phyloP scores from a whole-genome alignment of 2,888 invertebrate species.

The Papilio elwesi region DNA sequence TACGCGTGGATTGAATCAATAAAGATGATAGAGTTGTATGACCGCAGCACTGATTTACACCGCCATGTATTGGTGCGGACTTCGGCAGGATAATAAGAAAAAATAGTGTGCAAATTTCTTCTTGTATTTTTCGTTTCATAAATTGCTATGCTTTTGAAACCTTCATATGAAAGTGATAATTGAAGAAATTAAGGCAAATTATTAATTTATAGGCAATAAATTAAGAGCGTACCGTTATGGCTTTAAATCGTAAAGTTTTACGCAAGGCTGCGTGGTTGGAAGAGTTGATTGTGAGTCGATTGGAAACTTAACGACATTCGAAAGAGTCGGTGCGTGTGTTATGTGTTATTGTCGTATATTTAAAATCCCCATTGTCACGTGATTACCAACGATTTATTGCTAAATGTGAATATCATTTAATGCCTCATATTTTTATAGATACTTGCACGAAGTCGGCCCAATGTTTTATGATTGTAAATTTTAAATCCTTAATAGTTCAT shows the following conservation, averaged over 20 bases:
- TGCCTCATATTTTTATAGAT: neutral
- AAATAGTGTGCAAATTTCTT: neutral
- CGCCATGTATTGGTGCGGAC: too few species aligned
- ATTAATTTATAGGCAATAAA: slow-evolving; percentile 27
- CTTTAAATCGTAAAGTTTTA: slow-evolving; percentile 30
- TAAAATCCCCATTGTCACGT: slow-evolving; percentile 20
- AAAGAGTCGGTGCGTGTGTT: slow-evolving; percentile 9
- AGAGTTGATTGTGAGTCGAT: slow-evolving; percentile 19
- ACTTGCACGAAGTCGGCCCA: neutral
- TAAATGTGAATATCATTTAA: neutral
- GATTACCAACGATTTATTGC: slow-evolving; percentile 2
- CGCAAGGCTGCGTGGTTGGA: slow-evolving; percentile 31
- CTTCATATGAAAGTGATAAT: slow-evolving; percentile 4
- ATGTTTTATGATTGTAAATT: neutral
- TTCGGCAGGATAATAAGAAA: too few species aligned
- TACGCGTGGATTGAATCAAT: too few species aligned
- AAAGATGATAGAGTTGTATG: too few species aligned
- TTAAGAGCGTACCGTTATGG: slow-evolving; percentile 35
- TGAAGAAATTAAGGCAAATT: slow-evolving; percentile 19
- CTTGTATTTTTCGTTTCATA: neutral
- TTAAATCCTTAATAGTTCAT: neutral
- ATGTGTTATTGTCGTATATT: slow-evolving; percentile 8
- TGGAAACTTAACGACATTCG: slow-evolving; percentile 35
- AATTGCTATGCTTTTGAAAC: neutral
- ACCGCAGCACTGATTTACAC: too few species aligned